These are phyloP conservation scores for Latheticus oryzae DNA, from an alignment of 2,888 invertebrate genomes.

Conservation along the genomic window DNA sequence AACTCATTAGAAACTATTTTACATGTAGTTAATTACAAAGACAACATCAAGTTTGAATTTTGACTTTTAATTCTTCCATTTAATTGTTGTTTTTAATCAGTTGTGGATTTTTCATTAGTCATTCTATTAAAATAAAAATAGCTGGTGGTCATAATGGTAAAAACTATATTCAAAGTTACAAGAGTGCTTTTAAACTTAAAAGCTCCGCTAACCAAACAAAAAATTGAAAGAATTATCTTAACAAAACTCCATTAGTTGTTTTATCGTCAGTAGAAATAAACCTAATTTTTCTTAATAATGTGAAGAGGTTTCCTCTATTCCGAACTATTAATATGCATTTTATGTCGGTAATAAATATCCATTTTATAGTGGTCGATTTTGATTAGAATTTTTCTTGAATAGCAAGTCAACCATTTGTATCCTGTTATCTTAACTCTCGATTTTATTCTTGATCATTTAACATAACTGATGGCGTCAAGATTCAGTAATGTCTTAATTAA, in stretches of 20 bases:
- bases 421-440: conserved; percentile 7
- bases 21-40: not conserved
- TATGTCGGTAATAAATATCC: conserved; percentile 20
- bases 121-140: too few species aligned
- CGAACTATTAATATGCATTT: conserved; percentile 24
- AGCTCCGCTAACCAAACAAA: too few species aligned
- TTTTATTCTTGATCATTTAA: conserved; percentile 5
- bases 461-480: not conserved
- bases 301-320: conserved; percentile 22
- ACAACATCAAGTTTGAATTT: not conserved
- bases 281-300: conserved; percentile 17
- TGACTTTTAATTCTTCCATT: not conserved
- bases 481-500: conserved; percentile 21
- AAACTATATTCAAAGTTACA: too few species aligned
- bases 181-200: too few species aligned
- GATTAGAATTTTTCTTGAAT: conserved; percentile 4
- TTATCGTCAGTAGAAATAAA: conserved; percentile 5
- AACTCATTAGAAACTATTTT: conserved; percentile 1
- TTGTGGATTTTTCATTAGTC: too few species aligned
- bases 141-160: too few species aligned
- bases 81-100: too few species aligned
- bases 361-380: conserved; percentile 28
- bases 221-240: too few species aligned
- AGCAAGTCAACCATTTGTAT: not conserved
- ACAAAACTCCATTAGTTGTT: conserved; percentile 1